phyloP scores from a whole-genome alignment of 1,140 invertebrate genomes.

The Penaeus indicus region DNA sequence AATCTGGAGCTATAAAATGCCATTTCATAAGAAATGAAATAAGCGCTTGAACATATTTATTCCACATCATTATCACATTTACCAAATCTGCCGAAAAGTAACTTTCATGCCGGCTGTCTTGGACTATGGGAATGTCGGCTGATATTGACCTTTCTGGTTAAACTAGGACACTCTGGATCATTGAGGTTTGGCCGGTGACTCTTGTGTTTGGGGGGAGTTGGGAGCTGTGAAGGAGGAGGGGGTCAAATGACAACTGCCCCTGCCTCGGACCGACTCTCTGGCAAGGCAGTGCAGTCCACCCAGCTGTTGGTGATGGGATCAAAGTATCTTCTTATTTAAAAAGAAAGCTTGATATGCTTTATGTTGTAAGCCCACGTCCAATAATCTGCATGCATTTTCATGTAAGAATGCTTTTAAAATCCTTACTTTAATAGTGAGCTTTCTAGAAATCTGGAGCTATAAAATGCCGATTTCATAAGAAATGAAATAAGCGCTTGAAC shows the following conservation, averaged over 20 bases:
- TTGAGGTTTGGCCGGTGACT: slow-evolving; percentile 20
- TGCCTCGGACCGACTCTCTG: slow-evolving; percentile 86
- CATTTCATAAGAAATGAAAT: too few species aligned
- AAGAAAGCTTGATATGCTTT: slow-evolving; percentile 22
- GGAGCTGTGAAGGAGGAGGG: slow-evolving; percentile 40
- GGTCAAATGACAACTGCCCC: slow-evolving; percentile 78
- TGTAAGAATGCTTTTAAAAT: too few species aligned
- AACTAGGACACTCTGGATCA: slow-evolving; percentile 29
- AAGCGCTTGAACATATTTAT: too few species aligned
- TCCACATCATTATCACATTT: too few species aligned
- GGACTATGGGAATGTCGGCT: slow-evolving; percentile 42
- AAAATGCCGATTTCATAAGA: too few species aligned
- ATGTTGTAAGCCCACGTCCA: too few species aligned
- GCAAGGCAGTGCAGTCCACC: slow-evolving; percentile 82
- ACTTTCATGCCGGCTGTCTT: slow-evolving; percentile 18
- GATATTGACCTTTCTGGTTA: slow-evolving; percentile 42
- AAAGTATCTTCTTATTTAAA: slow-evolving; percentile 72
- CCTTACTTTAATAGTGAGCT: too few species aligned
- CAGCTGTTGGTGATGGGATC: slow-evolving; percentile 84
- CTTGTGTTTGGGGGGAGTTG: slow-evolving; percentile 23
- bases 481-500: too few species aligned
- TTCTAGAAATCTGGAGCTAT: too few species aligned
- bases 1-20: too few species aligned
- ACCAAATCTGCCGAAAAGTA: neutral
- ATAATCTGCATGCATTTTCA: too few species aligned